Evolutionary conservation across 2,797 vertebrate species (phyloP), one percentile per base, ranked within the genome.

Genomic region (Leptodactylus fallax): DNA sequence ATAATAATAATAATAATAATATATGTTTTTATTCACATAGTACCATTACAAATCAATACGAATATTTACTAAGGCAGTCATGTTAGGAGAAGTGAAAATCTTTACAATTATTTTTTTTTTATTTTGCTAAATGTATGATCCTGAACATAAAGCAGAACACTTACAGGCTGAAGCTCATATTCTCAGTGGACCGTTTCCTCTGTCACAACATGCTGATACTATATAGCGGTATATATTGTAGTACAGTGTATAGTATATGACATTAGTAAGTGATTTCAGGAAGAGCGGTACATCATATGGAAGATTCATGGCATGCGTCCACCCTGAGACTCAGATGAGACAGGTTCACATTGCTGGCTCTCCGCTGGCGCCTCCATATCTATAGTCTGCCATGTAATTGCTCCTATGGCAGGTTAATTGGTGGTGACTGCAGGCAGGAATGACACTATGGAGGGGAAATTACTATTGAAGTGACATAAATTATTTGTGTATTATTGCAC

Each of bases 401-500:
- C 71, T 53, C 74, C 60, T 63, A 9, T 14, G 45, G 17, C 58
- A 45, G 61, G 84, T 85, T 79, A 85, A 78, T 85, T 23, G 83
- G 27, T 74, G 51, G 14, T 36, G 69, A 72, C 81, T 14, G 81
- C 77, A 14, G 84, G 65, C 51, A 80, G 53, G 23, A 47, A 67
- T 65, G 61, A 67, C 61, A 69, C 6, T 7, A 14, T 13, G 4
- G 27, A 63, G n/a, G 25, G 60, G 63, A 23, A 79, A 86, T 10
- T 84, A 17, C 77, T 60, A 71, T 86, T 67, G 61, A 86, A 79
- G 85, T 56, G 16, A 56, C 36, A 67, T 61, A 19, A 60, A 65
- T 85, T 51, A 77, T 78, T 79, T 86, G 61, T 69, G 76, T 55
- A 5, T 79, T 86, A 78, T 65, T 79, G 84, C 76, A 12, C 25